Base-by-base conservation (phyloP, 2,113 vertebrate species). In the Siniperca chuatsi region DNA sequence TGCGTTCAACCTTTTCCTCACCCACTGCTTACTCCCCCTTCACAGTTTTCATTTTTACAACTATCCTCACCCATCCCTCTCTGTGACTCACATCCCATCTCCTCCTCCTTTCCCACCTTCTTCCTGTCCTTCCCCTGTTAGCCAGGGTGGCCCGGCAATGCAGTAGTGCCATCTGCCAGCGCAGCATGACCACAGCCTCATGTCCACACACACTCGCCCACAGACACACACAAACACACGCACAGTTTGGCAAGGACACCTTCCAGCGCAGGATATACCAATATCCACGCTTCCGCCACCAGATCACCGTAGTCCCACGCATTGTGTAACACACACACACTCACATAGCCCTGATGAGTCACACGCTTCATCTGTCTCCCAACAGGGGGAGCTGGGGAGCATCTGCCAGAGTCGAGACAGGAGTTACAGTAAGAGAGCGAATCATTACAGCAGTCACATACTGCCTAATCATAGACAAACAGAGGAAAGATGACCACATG, bases 321-420 rank as follows among this genome's bases (percentile, higher is more conserved):
- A 71, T 75, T 84, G 64, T 86, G 80, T 79, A 46, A 66, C 83
- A 75, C 82, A 55, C 44, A 69, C 79, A 82, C 67, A 71, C 84
- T 60, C 78, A 35, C n/a, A 86, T 89, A 89, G 89, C 93, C 84
- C 75, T 81, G 90, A 89, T 91, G 87, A 92, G 86, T 94, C 92
- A 94, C 88, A 93, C 60, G 93, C 95, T 95, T 95, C 94, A 95
- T 95, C 93, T 86, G 91, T 96, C 95, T 95, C 95, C 93, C 96
- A 94, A 91, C 93, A 96, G 95, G 94, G 95, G 92, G 95, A 94
- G 94, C 93, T 25, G 88, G 52, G 78, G 91, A 92, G 91, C 92
- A 95, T 94, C 93, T 94, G 92, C 88, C 69, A 60, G 84, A 79
- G 72, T 48, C 18, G 40, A 89, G 81, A 87, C 64, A 29, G 78